Base-by-base conservation (phyloP, 2,888 invertebrate genomes). In the Drosophila nigritarsus region DNA sequence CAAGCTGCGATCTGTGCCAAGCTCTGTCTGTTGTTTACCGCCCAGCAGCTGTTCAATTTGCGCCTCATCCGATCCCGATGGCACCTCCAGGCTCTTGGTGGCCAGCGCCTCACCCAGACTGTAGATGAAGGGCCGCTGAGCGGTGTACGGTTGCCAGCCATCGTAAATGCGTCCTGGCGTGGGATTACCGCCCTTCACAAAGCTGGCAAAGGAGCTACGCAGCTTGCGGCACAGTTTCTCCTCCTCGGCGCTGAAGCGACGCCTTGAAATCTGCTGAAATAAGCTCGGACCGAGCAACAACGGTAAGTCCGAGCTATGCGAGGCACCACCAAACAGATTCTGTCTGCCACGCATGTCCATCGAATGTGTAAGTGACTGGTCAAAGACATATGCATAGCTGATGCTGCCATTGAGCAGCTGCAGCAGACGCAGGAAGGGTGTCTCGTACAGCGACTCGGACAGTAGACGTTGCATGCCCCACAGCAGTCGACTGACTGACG, bases 261-360 rank as follows among this genome's bases (percentile, higher is more conserved):
- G 93, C 38, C 96, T 94, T 2, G 95, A 94, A 65, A 96, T 94
- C 93, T 96, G 95, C 78, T 95, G 95, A 89, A 95, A 94, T 45
- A 96, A 89, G 40, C 95, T 94, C 48, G 96, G 96, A 6, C 96
- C 96, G 78, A 96, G 93, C 32, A 96, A 91, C 38, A 96, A 93
- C 13, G 96, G 94, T 67, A 96, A 92, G 91, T 96, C 96, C 0
- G 95, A 94, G 7, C 96, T 95, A 78, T 96, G 95, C 0, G 94
- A 94, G n/a, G 95, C 94, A 64, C 96, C 96, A 0, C 92, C 92
- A 68, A 93, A 93, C 1, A 92, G 75, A 78, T 93, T 93, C 18
- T 90, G 78, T 36, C 91, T 91, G 38, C 93, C 93, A 2, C 93
- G 89, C 89, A 93, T 90, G 66, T 93, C 93, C 93, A 93, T 92